Percentiles rank a stretch among this genome's conserved stretches.
These are phyloP conservation scores for Vireo griseus DNA, from an alignment of 2,797 vertebrate species.

Conservation along the genomic window DNA sequence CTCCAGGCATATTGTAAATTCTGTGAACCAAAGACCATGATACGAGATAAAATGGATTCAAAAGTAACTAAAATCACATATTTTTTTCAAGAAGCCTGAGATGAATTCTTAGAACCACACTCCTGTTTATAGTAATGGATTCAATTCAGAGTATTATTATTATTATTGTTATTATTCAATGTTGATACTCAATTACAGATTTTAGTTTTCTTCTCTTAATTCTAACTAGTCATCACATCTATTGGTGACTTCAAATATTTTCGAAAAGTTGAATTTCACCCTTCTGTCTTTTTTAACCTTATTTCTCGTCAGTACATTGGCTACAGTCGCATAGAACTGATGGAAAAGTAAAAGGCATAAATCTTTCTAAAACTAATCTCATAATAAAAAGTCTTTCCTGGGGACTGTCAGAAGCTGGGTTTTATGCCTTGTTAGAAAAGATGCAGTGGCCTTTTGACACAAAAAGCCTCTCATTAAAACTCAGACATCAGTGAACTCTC, in stretches of 20 bases:
- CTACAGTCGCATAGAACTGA: background rate
- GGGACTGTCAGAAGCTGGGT: background rate
- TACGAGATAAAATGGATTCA: background rate
- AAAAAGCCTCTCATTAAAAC: slow-evolving; percentile 42
- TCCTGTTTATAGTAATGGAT: background rate
- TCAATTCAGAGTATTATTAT: background rate
- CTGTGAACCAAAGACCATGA: background rate
- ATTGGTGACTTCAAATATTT: background rate
- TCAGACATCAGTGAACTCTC: background rate
- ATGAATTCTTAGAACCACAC: background rate
- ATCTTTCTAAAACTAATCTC: background rate
- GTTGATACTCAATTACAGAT: background rate
- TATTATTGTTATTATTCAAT: background rate
- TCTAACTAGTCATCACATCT: background rate
- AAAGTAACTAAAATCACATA: background rate
- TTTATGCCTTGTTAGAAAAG: background rate
- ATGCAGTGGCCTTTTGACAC: background rate
- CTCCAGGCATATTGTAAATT: background rate
- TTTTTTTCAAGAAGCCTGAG: background rate
- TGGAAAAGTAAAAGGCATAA: background rate
- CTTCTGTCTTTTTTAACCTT: background rate
- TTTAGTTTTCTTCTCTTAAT: background rate
- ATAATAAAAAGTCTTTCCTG: background rate
- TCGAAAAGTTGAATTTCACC: background rate
- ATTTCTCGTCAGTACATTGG: background rate